Evolutionary conservation across 2,797 vertebrate genomes (phyloP).

Genomic region (Anguilla marmorata): DNA sequence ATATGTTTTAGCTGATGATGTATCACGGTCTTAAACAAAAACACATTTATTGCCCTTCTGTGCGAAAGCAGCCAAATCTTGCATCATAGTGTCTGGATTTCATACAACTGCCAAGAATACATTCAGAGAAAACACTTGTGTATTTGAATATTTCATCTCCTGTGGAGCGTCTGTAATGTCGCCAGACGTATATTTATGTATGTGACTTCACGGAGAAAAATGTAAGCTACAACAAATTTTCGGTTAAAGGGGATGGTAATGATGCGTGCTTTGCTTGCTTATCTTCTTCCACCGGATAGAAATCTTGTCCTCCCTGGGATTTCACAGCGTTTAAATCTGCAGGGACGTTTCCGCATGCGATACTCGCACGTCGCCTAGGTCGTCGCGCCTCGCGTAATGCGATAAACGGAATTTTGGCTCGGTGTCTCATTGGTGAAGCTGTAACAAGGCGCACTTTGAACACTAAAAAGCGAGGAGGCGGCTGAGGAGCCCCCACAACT

Average conservation of each 20-base stretch:
- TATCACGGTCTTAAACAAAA: not conserved
- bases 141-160: conserved; percentile 8
- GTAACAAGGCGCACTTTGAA: not conserved
- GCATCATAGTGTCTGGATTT: conserved; percentile 1
- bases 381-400: not conserved
- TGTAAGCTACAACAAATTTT: not conserved
- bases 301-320: not conserved
- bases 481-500: not conserved
- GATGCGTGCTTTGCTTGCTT: not conserved
- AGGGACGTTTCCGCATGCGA: not conserved
- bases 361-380: not conserved
- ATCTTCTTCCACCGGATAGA: not conserved
- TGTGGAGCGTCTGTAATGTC: conserved; percentile 10
- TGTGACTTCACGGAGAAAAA: not conserved
- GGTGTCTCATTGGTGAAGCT: not conserved
- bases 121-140: conserved; percentile 13
- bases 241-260: not conserved
- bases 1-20: not conserved
- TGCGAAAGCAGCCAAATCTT: not conserved
- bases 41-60: not conserved
- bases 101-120: not conserved
- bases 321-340: not conserved
- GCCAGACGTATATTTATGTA: conserved; percentile 17
- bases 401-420: not conserved
- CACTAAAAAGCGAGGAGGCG: not conserved